Percentiles rank a stretch among this genome's conserved stretches.
Evolutionary conservation across 2,113 vertebrate species (phyloP).

Genomic region (Onychostruthus taczanowskii): DNA sequence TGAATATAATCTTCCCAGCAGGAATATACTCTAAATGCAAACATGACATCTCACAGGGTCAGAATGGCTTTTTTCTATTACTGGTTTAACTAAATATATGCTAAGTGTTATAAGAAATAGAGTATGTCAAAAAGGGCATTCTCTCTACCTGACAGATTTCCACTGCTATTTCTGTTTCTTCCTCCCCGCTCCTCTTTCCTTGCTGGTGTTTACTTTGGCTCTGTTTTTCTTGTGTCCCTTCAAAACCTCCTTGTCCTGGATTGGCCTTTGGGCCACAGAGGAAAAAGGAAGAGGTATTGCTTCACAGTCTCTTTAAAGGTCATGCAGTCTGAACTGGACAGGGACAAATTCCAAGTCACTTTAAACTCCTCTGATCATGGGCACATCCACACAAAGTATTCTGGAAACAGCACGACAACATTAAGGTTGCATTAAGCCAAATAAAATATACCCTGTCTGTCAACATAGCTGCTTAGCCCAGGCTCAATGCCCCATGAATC

Average conservation of each 20-base stretch:
- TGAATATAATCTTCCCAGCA: not conserved
- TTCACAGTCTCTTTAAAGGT: not conserved
- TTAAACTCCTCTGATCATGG: not conserved
- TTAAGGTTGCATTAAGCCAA: not conserved
- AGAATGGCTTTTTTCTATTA: not conserved
- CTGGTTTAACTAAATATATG: not conserved
- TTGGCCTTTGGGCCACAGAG: not conserved
- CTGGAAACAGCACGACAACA: not conserved
- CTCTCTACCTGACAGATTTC: not conserved
- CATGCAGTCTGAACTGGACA: not conserved
- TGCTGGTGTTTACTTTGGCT: slow-evolving; percentile 13
- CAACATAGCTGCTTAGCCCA: not conserved
- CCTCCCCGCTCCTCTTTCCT: not conserved
- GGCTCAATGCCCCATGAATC: not conserved
- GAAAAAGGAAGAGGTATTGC: not conserved
- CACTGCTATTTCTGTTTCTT: not conserved
- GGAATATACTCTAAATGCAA: not conserved
- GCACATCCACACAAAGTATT: not conserved
- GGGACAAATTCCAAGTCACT: not conserved
- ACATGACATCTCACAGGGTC: not conserved
- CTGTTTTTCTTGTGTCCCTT: not conserved
- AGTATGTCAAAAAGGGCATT: not conserved
- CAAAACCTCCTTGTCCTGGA: not conserved
- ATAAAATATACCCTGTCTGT: slow-evolving; percentile 12
- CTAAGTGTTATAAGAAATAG: not conserved